Base-by-base conservation (phyloP, 2,797 vertebrate genomes). In the Trachurus trachurus region DNA sequence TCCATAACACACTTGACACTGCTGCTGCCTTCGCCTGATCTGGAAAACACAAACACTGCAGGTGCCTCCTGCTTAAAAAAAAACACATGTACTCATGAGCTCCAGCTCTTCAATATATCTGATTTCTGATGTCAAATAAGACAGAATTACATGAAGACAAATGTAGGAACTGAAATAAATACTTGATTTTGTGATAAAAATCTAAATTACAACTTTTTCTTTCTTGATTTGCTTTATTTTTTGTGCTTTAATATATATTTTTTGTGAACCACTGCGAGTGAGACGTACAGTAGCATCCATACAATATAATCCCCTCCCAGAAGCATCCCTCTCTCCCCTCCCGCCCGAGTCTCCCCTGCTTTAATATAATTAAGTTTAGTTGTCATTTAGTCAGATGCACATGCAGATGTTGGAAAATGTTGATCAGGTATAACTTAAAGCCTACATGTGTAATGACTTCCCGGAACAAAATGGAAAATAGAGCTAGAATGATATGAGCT, bases 171-270 rank as follows among this genome's bases (percentile, higher is more conserved):
- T 9, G 4, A 52, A 17, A 8, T n/a, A 13, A 45, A 63, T 1
- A 11, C 39, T 63, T 37, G 37, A 62, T 63, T 79, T 72, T 80
- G 16, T 78, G 52, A 84, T 71, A 42, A 80, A 82, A 66, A 22
- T 1, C 7, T 17, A 50, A 76, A 61, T 9, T 9, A 72, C 31
- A 54, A 17, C 19, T 44, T 65, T 5, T 16, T 37, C 34, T 8
- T 37, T 56, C 5, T 2, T 31, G 5, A 34, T 31, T 65, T 37
- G 19, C 34, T 50, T 65, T 22, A 8, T 69, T 61, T 37, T 7
- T 37, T 64, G 6, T 58, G n/a, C 22, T 49, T 1, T 5, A 34
- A 34, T 34, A 34, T 34, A 1, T 26, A n/a, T 26, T 26, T 26
- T 26, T 26, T 26, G 26, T 26, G 26, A 26, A 26, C 26, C 26